Evolutionary conservation across 2,113 vertebrate species (phyloP), one percentile per base, ranked within the genome.

Genomic region (Lophura nycthemera): DNA sequence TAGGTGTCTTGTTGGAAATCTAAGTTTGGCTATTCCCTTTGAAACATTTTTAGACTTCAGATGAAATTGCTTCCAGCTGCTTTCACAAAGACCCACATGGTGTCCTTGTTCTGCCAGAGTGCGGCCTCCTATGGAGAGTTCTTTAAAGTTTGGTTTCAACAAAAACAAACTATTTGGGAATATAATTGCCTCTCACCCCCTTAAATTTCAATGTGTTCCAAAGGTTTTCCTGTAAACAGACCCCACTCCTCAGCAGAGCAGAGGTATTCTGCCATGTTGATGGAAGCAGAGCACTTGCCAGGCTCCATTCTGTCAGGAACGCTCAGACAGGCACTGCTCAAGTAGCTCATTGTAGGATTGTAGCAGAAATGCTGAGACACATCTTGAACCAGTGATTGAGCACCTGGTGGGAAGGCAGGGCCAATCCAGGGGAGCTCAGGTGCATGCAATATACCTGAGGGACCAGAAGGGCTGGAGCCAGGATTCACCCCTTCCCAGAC

Each of bases 21-120:
- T n/a, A 34, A 81, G 34, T 47, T 48, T 47, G 27, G 65, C 30
- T 61, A 57, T 40, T 75, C 2, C 3, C 40, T 74, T 93, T 78
- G 48, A 76, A 86, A 59, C 36, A 29, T 50, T 50, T 27, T 75
- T 75, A 48, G 30, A 75, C 2, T 86, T 84, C 57, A 78, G 52
- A 72, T 45, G 40, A 86, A 94, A 94, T 89, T 69, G 67, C n/a
- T 97, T 94, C 88, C 89, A 91, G 82, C 82, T 97, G 87, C 69
- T 84, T 86, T 94, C 52, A 67, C 32, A 48, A 81, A 86, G 69
- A 91, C 65, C 36, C 61, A 70, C 43, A 82, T 42, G 82, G 75
- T 65, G 57, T 71, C 79, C 48, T 18, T 90, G 83, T 78, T 90
- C 85, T 95, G 85, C 61, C 83, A 88, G 76, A 72, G 12, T 65